Base-by-base conservation (phyloP, 2,113 vertebrate genomes). In the Istiophorus platypterus region DNA sequence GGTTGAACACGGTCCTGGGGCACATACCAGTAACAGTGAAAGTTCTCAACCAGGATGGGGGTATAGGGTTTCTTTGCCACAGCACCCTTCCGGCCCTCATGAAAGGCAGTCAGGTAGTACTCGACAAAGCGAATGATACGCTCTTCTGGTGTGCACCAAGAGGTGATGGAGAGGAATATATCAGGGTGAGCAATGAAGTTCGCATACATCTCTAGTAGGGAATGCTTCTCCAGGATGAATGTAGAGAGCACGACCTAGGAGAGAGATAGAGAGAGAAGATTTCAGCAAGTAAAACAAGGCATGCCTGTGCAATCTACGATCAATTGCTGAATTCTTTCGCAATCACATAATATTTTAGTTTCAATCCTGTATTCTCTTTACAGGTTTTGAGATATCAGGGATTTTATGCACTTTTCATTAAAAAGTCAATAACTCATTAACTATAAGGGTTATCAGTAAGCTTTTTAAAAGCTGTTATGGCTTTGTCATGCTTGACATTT, bases 61-160 rank as follows among this genome's bases (percentile, higher is more conserved):
- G 98, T 98, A 89, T 98, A 98, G 84, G 97, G 97, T 90, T 98
- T 98, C 94, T 97, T 98, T 92, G 97, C 97, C 90, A 97, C 95
- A 0, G 97, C 95, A 52, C 97, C 97, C 89, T 96, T 96, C 65
- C 97, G 96, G 66, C 97, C 97, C 93, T 98, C 97, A 0, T 97
- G 96, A 93, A 98, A 98, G 86, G 97, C 95, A 6, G 97, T 98
- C 86, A 98, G 93, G 85, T 98, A 98, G 94, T 98, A 98, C 91
- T 98, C 97, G 89, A 98, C 96, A 31, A 98, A 97, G 89, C 95
- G 90, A 59, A 98, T 95, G 85, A 97, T 97, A 78, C 97, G 95
- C 73, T 98, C 97, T 92, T 97, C 97, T 0, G 97, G 92, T 0
- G 96, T 97, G 87, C 92, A 88, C 72, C 96, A 97, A 0, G 93